Base-by-base conservation (phyloP, 2,797 vertebrate species). In the Spinus olivaceus region DNA sequence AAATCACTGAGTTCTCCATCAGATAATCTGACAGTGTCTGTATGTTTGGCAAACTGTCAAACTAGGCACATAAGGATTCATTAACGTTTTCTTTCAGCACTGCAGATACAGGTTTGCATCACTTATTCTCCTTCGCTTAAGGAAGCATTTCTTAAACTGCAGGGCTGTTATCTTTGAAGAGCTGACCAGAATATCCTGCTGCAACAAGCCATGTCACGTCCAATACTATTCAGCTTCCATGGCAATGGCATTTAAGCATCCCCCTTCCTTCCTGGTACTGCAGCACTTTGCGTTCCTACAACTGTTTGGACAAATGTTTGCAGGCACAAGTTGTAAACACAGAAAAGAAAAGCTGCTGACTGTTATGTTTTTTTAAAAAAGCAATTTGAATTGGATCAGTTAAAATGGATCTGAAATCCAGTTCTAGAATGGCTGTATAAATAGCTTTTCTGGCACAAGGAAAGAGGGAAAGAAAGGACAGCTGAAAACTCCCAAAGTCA, bases 211-310 rank as follows among this genome's bases (percentile, higher is more conserved):
- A 46, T 16, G 44, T 89, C 89, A 94, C 3, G 0, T 49, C 44
- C 71, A 67, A 0, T 53, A 77, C 60, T 67, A 80, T 37, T 80
- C 60, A 47, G 81, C 87, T 92, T 87, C 91, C 74, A 85, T 49
- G 33, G 78, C 51, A 79, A 88, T 94, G 71, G 56, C 78, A 92
- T 92, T 92, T 95, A 60, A 85, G 70, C 24, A 70, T 28, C 50
- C 13, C 19, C 8, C 39, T 86, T 86, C 46, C 46, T 78, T 69
- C 59, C 50, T 42, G 56, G 42, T 84, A 63, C 78, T 79, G 66
- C 39, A 93, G 49, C 51, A 63, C 19, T 78, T 22, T 37, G 25
- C 10, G 2, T 18, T 41, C 50, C 22, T 37, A 41, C 0, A 77
- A 46, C 9, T 84, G 73, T 73, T 77, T 51, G 32, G 73, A 66